Evolutionary conservation across 1,140 invertebrate species (phyloP), one percentile per base, ranked within the genome.

Genomic region (Drosophila albomicans): DNA sequence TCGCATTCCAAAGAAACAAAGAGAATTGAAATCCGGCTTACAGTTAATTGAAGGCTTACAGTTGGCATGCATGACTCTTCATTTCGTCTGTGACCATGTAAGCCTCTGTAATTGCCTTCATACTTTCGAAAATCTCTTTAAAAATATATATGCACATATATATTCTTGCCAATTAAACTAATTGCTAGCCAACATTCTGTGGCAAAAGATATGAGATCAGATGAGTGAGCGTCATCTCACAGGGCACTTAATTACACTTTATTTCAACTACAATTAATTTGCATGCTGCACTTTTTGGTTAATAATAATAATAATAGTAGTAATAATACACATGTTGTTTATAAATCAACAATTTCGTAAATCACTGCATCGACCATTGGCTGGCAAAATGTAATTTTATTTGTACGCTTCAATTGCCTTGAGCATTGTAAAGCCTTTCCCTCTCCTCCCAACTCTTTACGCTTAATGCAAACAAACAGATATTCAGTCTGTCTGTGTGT

Each of bases 311-410:
- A 67, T 73, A 75, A 85, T 86, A 86, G 10, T 38, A 38, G 10
- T 38, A 38, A 32, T 32, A 32, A 32, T 86, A 87, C 82, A 87
- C 82, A 87, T 78, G 82, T 82, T 86, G 82, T 86, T 86, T 86
- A 86, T 86, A 86, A 86, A 86, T 86, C 82, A 82, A 81, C 82
- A 82, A 78, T 75, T 80, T 65, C 56, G 73, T 86, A 86, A 86
- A 86, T 86, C 82, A 86, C 79, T 75, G 85, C 76, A 64, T 68
- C 59, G 74, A 69, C 52, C 56, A 74, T 64, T 69, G 76, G 57
- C 78, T 68, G 74, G 63, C 71, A 75, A 82, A 87, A 76, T 86
- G 82, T 86, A 87, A 86, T 86, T 76, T 87, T 63, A 87, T 82
- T 64, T 85, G 57, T 65, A 72, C 79, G 79, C 79, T 79, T 79